Base-by-base conservation (phyloP, 23 tunicate species). In the Ascidia mentula region DNA sequence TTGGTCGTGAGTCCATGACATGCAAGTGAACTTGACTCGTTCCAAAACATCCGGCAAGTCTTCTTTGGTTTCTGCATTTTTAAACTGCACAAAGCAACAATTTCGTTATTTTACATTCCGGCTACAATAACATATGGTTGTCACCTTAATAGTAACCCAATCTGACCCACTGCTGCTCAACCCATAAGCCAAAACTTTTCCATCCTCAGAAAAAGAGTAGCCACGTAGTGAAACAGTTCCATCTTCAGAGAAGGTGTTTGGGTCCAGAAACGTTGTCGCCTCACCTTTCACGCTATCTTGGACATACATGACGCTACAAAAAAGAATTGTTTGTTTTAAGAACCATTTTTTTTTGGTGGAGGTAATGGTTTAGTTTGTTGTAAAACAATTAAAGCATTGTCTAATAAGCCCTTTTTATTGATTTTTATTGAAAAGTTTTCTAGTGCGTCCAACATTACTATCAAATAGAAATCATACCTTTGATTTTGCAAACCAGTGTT, bases 401-500 rank as follows among this genome's bases (percentile, higher is more conserved):
- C n/a, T n/a, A n/a, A n/a, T n/a, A n/a, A n/a, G n/a, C n/a, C n/a
- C n/a, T n/a, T n/a, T n/a, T n/a, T n/a, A n/a, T n/a, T n/a, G n/a
- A n/a, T n/a, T n/a, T n/a, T n/a, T n/a, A n/a, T n/a, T n/a, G n/a
- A n/a, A n/a, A n/a, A n/a, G n/a, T n/a, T n/a, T n/a, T n/a, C n/a
- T n/a, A n/a, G n/a, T n/a, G n/a, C n/a, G n/a, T n/a, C n/a, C n/a
- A n/a, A n/a, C n/a, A n/a, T n/a, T n/a, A n/a, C n/a, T n/a, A n/a
- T n/a, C n/a, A n/a, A n/a, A n/a, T n/a, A n/a, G n/a, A n/a, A n/a
- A n/a, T n/a, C n/a, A 24, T 82, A 89, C 96, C 99, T 95, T 95
- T 95, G 99, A 69, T 95, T 95, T 82, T 89, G 99, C 36, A 95
- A 69, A 20, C 99, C 99, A 46, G 92, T 86, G 69, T 95, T 95